A percentile compares a stretch with the other conserved stretches of the same genome.
phyloP scores from a whole-genome alignment of 1,140 invertebrate species.

The Lamellibrachia luymesi region DNA sequence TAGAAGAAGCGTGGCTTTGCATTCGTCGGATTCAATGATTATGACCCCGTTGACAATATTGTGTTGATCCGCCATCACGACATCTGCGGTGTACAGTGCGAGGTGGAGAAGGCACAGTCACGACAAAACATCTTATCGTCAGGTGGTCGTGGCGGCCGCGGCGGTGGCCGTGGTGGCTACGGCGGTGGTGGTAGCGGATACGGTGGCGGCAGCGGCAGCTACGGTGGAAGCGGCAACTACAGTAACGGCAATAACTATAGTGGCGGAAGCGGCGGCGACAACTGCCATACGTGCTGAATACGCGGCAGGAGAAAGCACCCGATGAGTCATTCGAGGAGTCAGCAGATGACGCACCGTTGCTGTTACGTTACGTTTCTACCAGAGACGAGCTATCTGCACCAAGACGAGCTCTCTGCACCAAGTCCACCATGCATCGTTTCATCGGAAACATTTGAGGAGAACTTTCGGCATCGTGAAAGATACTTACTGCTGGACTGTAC shows the following conservation, averaged over 20 bases:
- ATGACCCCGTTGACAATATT: conserved; percentile 38
- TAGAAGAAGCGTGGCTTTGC: conserved; percentile 36
- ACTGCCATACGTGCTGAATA: background rate
- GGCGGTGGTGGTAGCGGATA: background rate
- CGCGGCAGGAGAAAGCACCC: too few relatives aligned
- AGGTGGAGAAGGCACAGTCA: conserved; percentile 28
- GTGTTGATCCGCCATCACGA: conserved; percentile 27
- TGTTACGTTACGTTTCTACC: too few relatives aligned
- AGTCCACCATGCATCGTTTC: too few relatives aligned
- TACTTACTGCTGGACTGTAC: too few relatives aligned
- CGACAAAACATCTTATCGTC: conserved; percentile 18
- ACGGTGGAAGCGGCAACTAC: background rate
- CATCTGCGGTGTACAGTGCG: conserved; percentile 27
- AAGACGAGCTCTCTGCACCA: too few relatives aligned
- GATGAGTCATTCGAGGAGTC: too few relatives aligned
- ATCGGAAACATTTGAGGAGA: too few relatives aligned
- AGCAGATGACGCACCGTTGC: too few relatives aligned
- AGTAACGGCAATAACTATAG: background rate
- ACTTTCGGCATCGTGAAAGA: too few relatives aligned
- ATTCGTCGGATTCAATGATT: conserved; percentile 37
- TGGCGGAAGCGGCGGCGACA: background rate
- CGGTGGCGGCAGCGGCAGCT: background rate
- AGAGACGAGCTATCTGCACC: too few relatives aligned
- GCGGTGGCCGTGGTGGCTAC: background rate
- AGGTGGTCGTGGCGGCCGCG: background rate